Conservation (phyloP, 1,140 invertebrate species). For the Nephotettix cincticeps region DNA sequence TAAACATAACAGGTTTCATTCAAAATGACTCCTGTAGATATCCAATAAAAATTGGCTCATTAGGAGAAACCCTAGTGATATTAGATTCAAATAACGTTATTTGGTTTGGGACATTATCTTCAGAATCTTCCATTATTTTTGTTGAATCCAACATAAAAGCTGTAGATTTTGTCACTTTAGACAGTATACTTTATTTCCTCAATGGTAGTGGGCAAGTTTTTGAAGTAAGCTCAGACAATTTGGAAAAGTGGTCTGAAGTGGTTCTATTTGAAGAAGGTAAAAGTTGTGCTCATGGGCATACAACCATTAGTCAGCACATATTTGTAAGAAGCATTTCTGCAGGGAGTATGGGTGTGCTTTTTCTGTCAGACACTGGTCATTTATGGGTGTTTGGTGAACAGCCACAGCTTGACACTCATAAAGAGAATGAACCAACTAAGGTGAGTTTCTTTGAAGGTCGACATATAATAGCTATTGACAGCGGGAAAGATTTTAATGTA, state of each 20-base stretch:
- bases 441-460: conserved; percentile 67
- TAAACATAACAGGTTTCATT: background rate
- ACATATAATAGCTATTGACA: conserved; percentile 57
- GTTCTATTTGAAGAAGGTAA: conserved; percentile 61
- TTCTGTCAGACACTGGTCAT: conserved; percentile 65
- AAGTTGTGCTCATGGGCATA: conserved; percentile 62
- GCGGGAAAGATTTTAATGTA: conserved; percentile 65
- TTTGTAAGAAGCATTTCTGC: conserved; percentile 53
- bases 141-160: conserved; percentile 47
- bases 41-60: background rate
- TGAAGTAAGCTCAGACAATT: conserved; percentile 54
- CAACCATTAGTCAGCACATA: conserved; percentile 58
- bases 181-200: conserved; percentile 59
- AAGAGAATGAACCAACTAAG: conserved; percentile 55
- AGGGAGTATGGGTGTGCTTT: conserved; percentile 53
- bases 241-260: conserved; percentile 59
- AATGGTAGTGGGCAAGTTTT: conserved; percentile 60
- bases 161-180: conserved; percentile 61
- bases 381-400: conserved; percentile 73
- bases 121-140: background rate
- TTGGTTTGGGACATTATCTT: conserved; percentile 7
- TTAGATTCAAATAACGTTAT: background rate
- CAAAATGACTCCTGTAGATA: background rate
- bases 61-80: background rate
- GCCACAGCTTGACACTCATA: conserved; percentile 64